Base-by-base conservation (phyloP, 2,888 invertebrate genomes). In the Linnaemya tessellans region DNA sequence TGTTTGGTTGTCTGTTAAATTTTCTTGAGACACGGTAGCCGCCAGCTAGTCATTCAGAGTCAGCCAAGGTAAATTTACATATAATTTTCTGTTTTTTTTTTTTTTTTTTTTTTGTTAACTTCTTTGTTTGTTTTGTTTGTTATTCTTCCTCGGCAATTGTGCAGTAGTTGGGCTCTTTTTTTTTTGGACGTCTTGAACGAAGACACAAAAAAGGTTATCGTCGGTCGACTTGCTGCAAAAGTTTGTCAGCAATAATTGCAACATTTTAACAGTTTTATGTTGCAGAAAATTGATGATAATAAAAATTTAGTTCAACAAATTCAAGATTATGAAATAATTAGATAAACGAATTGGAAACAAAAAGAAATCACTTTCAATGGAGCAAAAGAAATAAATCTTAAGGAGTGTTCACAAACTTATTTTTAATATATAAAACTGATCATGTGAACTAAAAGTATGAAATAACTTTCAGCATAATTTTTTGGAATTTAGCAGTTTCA, bases 61-160 rank as follows among this genome's bases (percentile, higher is more conserved):
- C 67, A 67, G 41, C 46, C 71, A 81, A 81, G 64, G 54, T 65
- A 78, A 84, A 81, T 84, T 84, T 81, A 67, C 81, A 84, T 81
- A 74, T 81, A 78, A 79, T 70, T 80, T 77, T 65, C 49, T 73
- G n/a, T n/a, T n/a, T n/a, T n/a, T n/a, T n/a, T n/a, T n/a, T n/a
- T 20, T 65, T 38, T 65, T n/a, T 20, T 65, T 38, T 65, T 77
- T 22, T 18, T 10, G 20, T 51, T 30, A 30, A 11, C 3, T 18
- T 62, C 13, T 22, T 20, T 13, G 10, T 46, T 41, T 25, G 25
- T 51, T 51, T 54, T 35, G 15, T 67, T 58, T 56, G n/a, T n/a
- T 30, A 30, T 41, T 58, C 56, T 67, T 67, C 46, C 49, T 60
- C 18, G 41, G 41, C 10, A 64, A 41, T 67, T 41, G 2, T 46